Conservation (phyloP, 2,113 vertebrate genomes). For the Acrocephalus arundinaceus region DNA sequence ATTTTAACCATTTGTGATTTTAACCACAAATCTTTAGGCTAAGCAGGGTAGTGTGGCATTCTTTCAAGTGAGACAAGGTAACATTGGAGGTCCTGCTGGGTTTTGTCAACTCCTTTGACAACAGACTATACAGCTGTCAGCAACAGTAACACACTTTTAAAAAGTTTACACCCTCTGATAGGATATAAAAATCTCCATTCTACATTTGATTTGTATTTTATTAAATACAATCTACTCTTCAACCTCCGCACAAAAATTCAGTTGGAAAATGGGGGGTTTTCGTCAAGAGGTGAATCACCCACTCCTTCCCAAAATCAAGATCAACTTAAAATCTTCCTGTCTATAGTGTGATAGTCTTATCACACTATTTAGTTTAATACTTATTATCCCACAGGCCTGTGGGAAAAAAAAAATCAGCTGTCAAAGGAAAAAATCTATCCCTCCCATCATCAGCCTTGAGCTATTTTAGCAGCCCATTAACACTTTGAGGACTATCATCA, state of each 20-base stretch:
- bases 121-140: background rate
- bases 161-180: background rate
- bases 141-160: rapidly evolving
- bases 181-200: background rate
- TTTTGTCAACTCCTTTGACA: background rate
- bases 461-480: background rate
- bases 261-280: background rate
- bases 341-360: background rate
- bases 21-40: background rate
- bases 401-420: background rate
- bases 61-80: background rate
- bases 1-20: background rate
- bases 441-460: background rate
- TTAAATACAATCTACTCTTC: background rate
- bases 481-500: background rate
- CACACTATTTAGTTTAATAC: background rate
- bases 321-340: background rate
- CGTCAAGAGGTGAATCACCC: background rate
- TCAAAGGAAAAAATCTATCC: background rate
- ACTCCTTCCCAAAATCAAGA: background rate
- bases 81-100: background rate
- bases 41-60: background rate
- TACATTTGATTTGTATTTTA: background rate
- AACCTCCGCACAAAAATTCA: background rate
- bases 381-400: background rate